Percentiles rank a stretch among this genome's conserved stretches.
These are phyloP conservation scores for Colletes gigas DNA, from an alignment of 1,140 invertebrate species.

Conservation along the genomic window DNA sequence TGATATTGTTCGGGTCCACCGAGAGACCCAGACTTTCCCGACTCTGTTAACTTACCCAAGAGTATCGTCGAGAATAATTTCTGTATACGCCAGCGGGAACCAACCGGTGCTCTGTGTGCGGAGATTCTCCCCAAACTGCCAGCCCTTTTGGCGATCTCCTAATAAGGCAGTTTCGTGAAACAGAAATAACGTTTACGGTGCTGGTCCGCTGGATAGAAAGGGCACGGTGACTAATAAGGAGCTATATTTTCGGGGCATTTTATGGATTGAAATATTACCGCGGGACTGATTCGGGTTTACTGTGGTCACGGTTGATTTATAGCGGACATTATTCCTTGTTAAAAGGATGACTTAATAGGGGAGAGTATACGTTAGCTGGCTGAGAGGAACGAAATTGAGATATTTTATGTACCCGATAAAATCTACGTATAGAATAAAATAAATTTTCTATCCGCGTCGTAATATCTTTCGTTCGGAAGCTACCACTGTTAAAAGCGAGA, in stretches of 20 bases:
- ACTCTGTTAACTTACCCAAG: conserved; percentile 69
- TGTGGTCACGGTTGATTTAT: too few relatives aligned
- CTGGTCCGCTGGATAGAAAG: not conserved
- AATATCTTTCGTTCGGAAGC: too few relatives aligned
- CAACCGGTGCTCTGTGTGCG: conserved; percentile 94
- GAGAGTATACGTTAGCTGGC: too few relatives aligned
- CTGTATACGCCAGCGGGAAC: conserved; percentile 97
- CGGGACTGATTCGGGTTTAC: not conserved
- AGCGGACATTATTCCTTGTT: too few relatives aligned
- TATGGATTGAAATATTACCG: too few relatives aligned
- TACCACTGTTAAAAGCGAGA: too few relatives aligned
- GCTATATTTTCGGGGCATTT: not conserved
- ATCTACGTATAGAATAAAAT: too few relatives aligned
- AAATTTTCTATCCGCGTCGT: too few relatives aligned
- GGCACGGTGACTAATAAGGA: not conserved
- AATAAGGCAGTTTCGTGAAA: conserved; percentile 44
- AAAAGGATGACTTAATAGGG: too few relatives aligned
- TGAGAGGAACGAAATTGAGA: too few relatives aligned
- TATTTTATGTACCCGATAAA: too few relatives aligned
- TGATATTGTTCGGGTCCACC: conserved; percentile 5
- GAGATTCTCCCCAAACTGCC: conserved; percentile 97
- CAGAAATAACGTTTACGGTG: conserved; percentile 19
- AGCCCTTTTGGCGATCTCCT: conserved; percentile 94
- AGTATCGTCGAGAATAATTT: conserved; percentile 84
- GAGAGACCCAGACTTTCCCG: conserved; percentile 17